Evolutionary conservation across 1,140 invertebrate species (phyloP), one percentile per base, ranked within the genome.

Genomic region (Ceratina australensis): DNA sequence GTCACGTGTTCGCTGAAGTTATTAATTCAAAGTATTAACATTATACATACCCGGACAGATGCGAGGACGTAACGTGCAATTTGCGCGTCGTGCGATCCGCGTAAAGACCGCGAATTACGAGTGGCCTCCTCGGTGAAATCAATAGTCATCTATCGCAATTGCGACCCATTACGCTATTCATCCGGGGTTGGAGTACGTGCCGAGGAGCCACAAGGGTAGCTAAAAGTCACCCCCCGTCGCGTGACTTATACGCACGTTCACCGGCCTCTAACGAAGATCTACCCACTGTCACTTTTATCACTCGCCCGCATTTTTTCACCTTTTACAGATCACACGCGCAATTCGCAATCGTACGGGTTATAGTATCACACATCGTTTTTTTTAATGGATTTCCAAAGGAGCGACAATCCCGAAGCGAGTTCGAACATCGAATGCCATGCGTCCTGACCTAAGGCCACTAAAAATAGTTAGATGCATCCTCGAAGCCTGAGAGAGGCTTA

Each of bases 191-290:
- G 28, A 76, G 65, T 89, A 89, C 88, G 87, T 89, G 89, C 87
- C 69, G 68, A 79, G 86, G 83, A 87, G 87, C 88, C 80, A 87
- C 66, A 76, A 87, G 87, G 87, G 88, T 89, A 84, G 86, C 86
- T 89, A 82, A 88, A 83, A 87, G 79, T 84, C 76, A 69, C 59
- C 76, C 83, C 86, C 87, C 68, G 68, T 80, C 56, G 87, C 83
- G 88, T 89, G 88, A 90, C 87, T 89, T 89, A 88, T 87, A 78
- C 82, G 85, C 26, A 42, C 33, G 33, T 42, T 42, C 79, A 49
- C 68, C 71, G 67, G 52, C 64, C 49, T 73, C 78, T 89, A 90
- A 90, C 88, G 82, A 88, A 89, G 88, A 89, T 89, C 83, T 87
- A 89, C 88, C 68, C 66, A 74, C 24, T 64, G 71, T 66, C 59